A percentile compares a stretch with the other conserved stretches of the same genome.
Evolutionary conservation across 2,113 vertebrate genomes (phyloP).

Genomic region (Hepsetus odoe): DNA sequence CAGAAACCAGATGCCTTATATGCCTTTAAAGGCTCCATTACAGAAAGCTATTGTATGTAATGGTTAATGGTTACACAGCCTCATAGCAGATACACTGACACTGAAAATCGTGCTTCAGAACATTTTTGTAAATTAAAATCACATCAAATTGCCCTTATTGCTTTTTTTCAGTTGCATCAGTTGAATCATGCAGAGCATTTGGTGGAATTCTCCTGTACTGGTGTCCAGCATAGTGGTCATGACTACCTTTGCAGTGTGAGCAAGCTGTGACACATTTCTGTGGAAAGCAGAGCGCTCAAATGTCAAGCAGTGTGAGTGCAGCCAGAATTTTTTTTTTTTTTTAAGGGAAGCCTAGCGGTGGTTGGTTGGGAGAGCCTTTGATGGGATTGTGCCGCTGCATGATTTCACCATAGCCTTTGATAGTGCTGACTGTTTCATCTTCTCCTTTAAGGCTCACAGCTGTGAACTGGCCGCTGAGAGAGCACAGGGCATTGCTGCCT

Average conservation of each 20-base stretch:
- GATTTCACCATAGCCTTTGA: not conserved
- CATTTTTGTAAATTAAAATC: too few relatives aligned
- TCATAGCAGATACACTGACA: too few relatives aligned
- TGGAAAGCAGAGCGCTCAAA: not conserved
- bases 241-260: not conserved
- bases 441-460: not conserved
- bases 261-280: not conserved
- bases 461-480: slow-evolving; percentile 1
- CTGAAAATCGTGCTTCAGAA: too few relatives aligned
- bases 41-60: too few relatives aligned
- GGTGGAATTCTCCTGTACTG: too few relatives aligned
- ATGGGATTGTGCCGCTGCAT: not conserved
- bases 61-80: too few relatives aligned
- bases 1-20: too few relatives aligned
- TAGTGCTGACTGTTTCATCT: not conserved
- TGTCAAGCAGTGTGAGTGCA: not conserved
- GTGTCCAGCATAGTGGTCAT: not conserved
- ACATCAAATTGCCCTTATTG: too few relatives aligned
- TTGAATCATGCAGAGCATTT: too few relatives aligned
- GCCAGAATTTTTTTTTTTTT: too few relatives aligned
- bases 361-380: not conserved
- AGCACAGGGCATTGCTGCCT: not conserved
- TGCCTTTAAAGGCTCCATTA: too few relatives aligned
- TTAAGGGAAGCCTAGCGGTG: not conserved
- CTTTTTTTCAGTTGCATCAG: too few relatives aligned